Conservation (phyloP, 2,888 invertebrate genomes). For the Tenthredo scrophulariae region DNA sequence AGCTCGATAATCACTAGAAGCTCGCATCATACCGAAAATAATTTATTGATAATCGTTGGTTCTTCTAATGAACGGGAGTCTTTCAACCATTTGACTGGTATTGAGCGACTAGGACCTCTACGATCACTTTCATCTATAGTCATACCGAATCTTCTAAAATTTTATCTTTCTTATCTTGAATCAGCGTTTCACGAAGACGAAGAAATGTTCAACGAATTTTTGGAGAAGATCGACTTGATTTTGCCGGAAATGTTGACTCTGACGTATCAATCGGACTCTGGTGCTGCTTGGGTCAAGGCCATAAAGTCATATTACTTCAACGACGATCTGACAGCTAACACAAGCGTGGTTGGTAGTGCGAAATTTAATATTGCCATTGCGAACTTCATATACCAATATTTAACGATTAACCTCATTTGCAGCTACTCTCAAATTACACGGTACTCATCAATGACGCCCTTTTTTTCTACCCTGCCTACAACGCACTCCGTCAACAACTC, state of each 20-base stretch:
- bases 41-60: background rate
- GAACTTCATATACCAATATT: background rate
- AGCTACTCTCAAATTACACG: constrained; percentile 57
- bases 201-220: background rate
- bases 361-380: background rate
- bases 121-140: background rate
- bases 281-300: constrained; percentile 6
- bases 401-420: background rate
- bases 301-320: constrained; percentile 41
- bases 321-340: constrained; percentile 17
- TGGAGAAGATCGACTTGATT: background rate
- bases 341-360: background rate
- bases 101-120: background rate
- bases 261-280: constrained; percentile 9
- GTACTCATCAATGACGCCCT: constrained; percentile 57
- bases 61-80: background rate
- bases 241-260: background rate
- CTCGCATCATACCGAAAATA: background rate
- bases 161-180: background rate
- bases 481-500: background rate
- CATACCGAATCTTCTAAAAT: background rate
- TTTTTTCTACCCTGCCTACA: constrained; percentile 58
- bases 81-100: background rate
- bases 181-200: background rate
- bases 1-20: background rate